These are phyloP conservation scores for Novumbra hubbsi DNA, from an alignment of 2,797 vertebrate genomes.

Conservation along the genomic window DNA sequence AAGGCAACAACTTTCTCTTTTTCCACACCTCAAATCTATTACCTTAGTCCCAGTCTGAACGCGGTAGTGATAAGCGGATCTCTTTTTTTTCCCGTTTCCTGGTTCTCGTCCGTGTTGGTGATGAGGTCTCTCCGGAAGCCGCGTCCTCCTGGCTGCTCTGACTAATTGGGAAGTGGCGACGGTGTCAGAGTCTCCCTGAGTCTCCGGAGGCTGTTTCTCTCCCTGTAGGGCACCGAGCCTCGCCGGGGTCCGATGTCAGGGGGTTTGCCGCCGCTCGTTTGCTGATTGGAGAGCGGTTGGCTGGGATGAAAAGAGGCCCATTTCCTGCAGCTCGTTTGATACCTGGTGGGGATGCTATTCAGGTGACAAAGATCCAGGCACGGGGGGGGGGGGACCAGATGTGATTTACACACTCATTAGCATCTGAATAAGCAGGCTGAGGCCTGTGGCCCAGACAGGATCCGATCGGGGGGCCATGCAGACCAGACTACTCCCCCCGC, in stretches of 20 bases:
- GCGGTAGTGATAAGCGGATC: background rate
- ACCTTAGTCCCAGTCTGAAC: no score
- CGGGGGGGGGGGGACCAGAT: slow-evolving; percentile 90
- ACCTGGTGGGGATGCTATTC: slow-evolving; percentile 98
- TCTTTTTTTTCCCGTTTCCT: background rate
- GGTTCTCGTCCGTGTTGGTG: background rate
- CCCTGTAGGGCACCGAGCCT: slow-evolving; percentile 65
- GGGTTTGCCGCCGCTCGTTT: slow-evolving; percentile 70
- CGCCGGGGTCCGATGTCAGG: slow-evolving; percentile 76
- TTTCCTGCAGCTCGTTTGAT: slow-evolving; percentile 97
- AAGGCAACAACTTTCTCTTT: no score
- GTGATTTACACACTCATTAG: slow-evolving; percentile 98
- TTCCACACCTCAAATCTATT: no score
- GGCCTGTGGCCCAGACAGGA: slow-evolving; percentile 77
- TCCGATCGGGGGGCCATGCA: slow-evolving; percentile 75
- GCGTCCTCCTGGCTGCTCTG: slow-evolving; percentile 41
- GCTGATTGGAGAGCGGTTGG: slow-evolving; percentile 86
- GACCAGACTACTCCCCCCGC: background rate
- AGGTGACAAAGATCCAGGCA: slow-evolving; percentile 94
- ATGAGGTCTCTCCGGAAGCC: slow-evolving; percentile 6
- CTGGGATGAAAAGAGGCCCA: slow-evolving; percentile 74
- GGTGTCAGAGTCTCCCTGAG: slow-evolving; percentile 60
- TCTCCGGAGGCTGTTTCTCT: slow-evolving; percentile 66
- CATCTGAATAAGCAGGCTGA: slow-evolving; percentile 93
- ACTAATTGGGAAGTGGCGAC: slow-evolving; percentile 76